phyloP scores from a whole-genome alignment of 2,113 vertebrate species.

The Maccullochella peelii region DNA sequence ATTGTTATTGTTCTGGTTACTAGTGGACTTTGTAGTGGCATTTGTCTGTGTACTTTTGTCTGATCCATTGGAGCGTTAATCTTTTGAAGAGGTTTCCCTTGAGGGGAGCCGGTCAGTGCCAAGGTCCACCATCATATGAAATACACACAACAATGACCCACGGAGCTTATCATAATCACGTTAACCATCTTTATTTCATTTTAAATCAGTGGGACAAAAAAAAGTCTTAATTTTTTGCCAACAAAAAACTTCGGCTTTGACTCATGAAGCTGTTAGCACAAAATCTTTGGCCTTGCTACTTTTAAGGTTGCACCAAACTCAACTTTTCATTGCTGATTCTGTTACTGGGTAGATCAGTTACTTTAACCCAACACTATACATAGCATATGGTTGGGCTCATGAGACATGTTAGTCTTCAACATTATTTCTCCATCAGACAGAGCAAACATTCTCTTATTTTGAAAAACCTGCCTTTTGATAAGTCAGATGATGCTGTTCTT shows the following conservation, averaged over 20 bases:
- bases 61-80: slow-evolving; percentile 54
- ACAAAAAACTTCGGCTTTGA: slow-evolving; percentile 2
- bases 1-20: slow-evolving; percentile 72
- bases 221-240: slow-evolving; percentile 2
- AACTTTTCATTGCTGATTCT: slow-evolving; percentile 9
- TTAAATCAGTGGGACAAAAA: background rate
- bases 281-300: slow-evolving; percentile 36
- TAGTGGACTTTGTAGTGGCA: slow-evolving; percentile 77
- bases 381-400: background rate
- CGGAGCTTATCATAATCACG: slow-evolving; percentile 8
- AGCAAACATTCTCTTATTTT: slow-evolving; percentile 25
- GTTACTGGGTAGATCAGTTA: slow-evolving; percentile 5
- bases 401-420: background rate
- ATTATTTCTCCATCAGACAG: slow-evolving; percentile 19
- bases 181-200: slow-evolving; percentile 4
- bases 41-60: slow-evolving; percentile 74
- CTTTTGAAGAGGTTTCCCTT: slow-evolving; percentile 52
- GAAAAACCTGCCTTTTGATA: background rate
- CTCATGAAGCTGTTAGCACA: slow-evolving; percentile 35
- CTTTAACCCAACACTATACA: slow-evolving; percentile 39
- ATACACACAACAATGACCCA: slow-evolving; percentile 14
- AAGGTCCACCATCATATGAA: slow-evolving; percentile 64
- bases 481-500: background rate
- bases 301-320: background rate
- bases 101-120: slow-evolving; percentile 67